A percentile compares a stretch with the other conserved stretches of the same genome.
Evolutionary conservation across 2,797 vertebrate genomes (phyloP).

Genomic region (Threskiornis aethiopicus): DNA sequence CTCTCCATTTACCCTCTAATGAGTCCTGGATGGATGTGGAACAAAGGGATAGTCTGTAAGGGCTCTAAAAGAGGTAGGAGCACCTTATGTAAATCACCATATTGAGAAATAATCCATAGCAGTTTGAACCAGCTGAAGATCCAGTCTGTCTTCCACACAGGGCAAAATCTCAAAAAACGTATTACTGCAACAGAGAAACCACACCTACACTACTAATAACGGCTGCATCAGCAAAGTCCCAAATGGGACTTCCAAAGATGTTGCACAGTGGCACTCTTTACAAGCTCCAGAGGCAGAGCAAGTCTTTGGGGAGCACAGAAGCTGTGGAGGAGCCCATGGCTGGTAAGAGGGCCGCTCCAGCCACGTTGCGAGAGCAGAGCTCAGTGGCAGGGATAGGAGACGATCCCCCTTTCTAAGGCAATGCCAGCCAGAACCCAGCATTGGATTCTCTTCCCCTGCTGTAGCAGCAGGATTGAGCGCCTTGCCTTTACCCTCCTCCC

Average conservation of each 20-base stretch:
- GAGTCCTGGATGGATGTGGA: background rate
- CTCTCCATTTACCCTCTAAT: background rate
- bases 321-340: background rate
- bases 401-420: background rate
- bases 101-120: background rate
- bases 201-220: accelerated
- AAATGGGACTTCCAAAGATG: background rate
- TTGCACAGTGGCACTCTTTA: background rate
- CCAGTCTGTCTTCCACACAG: background rate
- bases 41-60: background rate
- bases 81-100: background rate
- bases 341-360: background rate
- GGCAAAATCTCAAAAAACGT: background rate
- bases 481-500: background rate
- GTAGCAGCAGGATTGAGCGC: background rate
- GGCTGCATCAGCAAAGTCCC: background rate
- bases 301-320: background rate
- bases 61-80: background rate
- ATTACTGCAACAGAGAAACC: background rate
- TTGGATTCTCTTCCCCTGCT: background rate
- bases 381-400: background rate
- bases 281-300: background rate
- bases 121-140: background rate
- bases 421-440: background rate
- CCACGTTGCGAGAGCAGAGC: accelerated